phyloP scores from a whole-genome alignment of 2,113 vertebrate species.

The Sapajus apella region DNA sequence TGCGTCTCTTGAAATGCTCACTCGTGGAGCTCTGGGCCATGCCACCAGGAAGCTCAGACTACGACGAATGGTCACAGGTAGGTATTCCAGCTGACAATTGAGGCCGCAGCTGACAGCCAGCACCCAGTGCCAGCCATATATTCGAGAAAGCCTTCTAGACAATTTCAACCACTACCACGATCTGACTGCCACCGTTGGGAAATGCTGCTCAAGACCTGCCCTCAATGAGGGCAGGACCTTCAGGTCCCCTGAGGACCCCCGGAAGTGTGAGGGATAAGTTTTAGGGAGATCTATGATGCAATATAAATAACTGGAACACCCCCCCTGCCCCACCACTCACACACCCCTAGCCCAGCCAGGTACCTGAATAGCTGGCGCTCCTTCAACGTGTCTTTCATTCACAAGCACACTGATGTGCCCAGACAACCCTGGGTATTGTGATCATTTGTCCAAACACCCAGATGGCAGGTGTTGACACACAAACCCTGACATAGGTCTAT shows the following conservation, averaged over 20 bases:
- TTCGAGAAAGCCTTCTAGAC: neutral
- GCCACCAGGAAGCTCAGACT: neutral
- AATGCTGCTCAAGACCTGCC: neutral
- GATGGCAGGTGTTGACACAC: neutral
- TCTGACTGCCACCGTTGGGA: neutral
- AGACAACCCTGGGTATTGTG: neutral
- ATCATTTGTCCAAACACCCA: neutral
- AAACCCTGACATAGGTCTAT: neutral
- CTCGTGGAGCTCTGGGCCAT: neutral
- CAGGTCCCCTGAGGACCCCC: neutral
- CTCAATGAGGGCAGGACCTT: neutral
- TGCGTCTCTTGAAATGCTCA: neutral
- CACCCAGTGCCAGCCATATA: fast-evolving
- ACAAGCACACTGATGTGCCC: neutral
- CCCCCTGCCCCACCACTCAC: too few species aligned
- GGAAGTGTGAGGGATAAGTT: neutral
- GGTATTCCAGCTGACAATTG: neutral
- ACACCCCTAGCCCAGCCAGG: neutral
- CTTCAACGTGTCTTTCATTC: neutral
- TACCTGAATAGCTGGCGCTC: neutral
- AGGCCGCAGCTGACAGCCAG: neutral
- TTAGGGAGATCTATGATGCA: neutral
- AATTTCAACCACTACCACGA: neutral
- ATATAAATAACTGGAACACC: neutral
- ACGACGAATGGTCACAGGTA: neutral